These are phyloP conservation scores for Metacarcinus magister DNA, from an alignment of 2,888 invertebrate genomes.

Conservation along the genomic window DNA sequence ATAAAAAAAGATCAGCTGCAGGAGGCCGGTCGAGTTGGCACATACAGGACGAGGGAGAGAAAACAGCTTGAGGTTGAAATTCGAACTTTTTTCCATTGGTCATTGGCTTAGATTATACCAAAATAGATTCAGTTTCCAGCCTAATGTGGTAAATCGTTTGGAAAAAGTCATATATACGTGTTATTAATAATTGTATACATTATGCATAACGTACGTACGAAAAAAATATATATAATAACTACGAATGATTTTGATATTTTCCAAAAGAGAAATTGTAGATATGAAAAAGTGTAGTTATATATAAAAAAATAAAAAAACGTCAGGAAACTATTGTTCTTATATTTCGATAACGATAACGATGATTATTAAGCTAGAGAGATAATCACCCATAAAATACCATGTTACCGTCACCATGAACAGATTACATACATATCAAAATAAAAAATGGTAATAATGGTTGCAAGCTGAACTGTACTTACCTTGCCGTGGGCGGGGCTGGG, in stretches of 20 bases:
- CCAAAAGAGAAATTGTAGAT: too few species aligned
- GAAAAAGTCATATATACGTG: not conserved
- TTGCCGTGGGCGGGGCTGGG: too few species aligned
- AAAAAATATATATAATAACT: not conserved
- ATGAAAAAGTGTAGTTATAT: too few species aligned
- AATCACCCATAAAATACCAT: too few species aligned
- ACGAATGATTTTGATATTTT: not conserved
- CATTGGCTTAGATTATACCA: not conserved
- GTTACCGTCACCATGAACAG: too few species aligned
- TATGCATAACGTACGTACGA: not conserved
- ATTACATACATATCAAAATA: too few species aligned
- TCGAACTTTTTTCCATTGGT: not conserved
- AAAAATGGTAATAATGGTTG: too few species aligned
- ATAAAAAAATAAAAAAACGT: too few species aligned
- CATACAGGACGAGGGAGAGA: not conserved
- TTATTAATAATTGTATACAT: not conserved
- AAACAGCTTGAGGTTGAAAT: not conserved
- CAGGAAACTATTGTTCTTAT: too few species aligned
- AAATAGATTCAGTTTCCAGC: not conserved
- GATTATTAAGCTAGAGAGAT: too few species aligned
- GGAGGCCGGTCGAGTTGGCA: slow-evolving; percentile 43
- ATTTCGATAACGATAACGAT: too few species aligned
- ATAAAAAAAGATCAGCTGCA: slow-evolving; percentile 13
- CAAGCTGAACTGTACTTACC: too few species aligned
- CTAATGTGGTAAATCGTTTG: not conserved